These are phyloP conservation scores for Drosophila neocordata DNA, from an alignment of 1,140 invertebrate genomes.

Conservation along the genomic window DNA sequence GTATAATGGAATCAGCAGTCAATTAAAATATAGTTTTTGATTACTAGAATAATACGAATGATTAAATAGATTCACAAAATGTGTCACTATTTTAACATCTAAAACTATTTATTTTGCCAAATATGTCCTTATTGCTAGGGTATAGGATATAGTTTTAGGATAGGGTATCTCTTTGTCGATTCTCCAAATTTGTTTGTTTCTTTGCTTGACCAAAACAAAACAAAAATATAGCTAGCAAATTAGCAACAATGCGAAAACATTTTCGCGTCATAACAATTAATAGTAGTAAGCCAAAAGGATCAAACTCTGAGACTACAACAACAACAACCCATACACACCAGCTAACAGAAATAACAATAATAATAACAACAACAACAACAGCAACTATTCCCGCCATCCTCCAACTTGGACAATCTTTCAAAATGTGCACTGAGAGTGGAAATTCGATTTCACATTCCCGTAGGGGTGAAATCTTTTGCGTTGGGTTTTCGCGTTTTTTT, in stretches of 20 bases:
- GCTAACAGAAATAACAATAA: neutral
- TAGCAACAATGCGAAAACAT: slow-evolving; percentile 69
- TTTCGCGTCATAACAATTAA: slow-evolving; percentile 78
- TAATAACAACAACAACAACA: neutral
- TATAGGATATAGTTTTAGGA: too few species aligned
- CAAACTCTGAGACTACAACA: slow-evolving; percentile 12
- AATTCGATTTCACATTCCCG: slow-evolving; percentile 80
- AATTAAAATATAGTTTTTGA: too few species aligned
- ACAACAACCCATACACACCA: neutral
- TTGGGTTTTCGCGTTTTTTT: slow-evolving; percentile 51
- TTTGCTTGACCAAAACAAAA: slow-evolving; percentile 30
- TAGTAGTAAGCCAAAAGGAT: slow-evolving; percentile 52
- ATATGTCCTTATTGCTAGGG: too few species aligned
- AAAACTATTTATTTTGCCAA: too few species aligned
- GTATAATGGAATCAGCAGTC: too few species aligned
- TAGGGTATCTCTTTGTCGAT: too few species aligned
- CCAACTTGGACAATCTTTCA: slow-evolving; percentile 10
- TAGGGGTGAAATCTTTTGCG: slow-evolving; percentile 77
- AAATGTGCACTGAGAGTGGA: slow-evolving; percentile 40
- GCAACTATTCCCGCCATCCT: slow-evolving; percentile 16
- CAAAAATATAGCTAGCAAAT: slow-evolving; percentile 54
- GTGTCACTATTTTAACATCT: too few species aligned
- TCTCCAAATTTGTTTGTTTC: neutral
- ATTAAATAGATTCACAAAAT: too few species aligned
- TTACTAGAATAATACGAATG: too few species aligned